Conservation (phyloP, 2,888 invertebrate species). For the Podabrus alpinus region DNA sequence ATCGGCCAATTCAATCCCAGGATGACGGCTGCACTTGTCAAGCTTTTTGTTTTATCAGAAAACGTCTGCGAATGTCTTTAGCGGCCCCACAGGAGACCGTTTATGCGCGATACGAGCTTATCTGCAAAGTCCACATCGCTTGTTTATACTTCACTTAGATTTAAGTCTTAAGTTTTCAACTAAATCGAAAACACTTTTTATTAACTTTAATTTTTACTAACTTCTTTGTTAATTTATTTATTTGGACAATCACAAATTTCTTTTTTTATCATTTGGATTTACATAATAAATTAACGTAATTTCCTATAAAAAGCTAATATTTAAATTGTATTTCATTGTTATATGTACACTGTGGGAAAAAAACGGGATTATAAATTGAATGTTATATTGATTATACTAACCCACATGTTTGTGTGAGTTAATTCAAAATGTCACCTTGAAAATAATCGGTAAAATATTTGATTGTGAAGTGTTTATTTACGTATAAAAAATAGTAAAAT, state of each 20-base stretch:
- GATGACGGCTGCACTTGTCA: slow-evolving; percentile 50
- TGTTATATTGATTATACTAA: not conserved
- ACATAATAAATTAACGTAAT: not conserved
- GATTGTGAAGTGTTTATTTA: not conserved
- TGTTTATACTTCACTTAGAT: slow-evolving; percentile 35
- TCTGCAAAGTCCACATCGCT: slow-evolving; percentile 35
- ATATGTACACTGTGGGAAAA: not conserved
- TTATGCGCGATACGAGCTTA: slow-evolving; percentile 25
- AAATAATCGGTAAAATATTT: not conserved
- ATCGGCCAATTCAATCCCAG: slow-evolving; percentile 42
- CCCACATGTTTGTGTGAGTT: not conserved
- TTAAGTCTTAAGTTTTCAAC: slow-evolving; percentile 22
- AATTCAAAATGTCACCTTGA: not conserved
- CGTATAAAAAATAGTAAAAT: not conserved
- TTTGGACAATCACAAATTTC: not conserved
- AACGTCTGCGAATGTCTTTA: slow-evolving; percentile 47
- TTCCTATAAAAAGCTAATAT: not conserved
- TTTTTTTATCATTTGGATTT: not conserved
- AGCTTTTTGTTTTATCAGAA: slow-evolving; percentile 51
- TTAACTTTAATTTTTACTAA: not conserved
- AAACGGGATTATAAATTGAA: not conserved
- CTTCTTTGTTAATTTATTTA: not conserved
- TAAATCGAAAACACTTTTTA: slow-evolving; percentile 16
- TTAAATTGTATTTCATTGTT: not conserved
- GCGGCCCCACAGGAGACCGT: slow-evolving; percentile 31